A percentile compares a stretch with the other conserved stretches of the same genome.
Evolutionary conservation across 92 coral and sea anemone genomes (phyloP).

Genomic region (Paragorgia papillata): DNA sequence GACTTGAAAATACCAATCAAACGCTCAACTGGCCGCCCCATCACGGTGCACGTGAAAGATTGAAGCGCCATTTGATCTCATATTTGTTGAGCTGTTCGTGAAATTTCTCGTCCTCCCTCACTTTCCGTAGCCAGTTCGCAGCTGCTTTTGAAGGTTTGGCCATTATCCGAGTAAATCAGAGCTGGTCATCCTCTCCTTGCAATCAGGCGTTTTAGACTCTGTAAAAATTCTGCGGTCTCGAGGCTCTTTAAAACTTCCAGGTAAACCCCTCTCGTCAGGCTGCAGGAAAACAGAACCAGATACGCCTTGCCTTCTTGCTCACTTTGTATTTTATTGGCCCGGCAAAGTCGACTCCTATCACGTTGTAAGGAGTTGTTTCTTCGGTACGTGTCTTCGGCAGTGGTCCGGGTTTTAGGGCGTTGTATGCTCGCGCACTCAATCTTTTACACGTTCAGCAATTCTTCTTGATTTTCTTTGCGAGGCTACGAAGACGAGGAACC

Average conservation of each 20-base stretch:
- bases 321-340: conserved; percentile 20
- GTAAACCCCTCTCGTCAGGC: conserved; percentile 7
- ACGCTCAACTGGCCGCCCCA: conserved; percentile 32
- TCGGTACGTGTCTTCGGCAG: conserved; percentile 13
- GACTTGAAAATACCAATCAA: conserved; percentile 13
- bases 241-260: conserved; percentile 14
- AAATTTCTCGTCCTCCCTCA: conserved; percentile 11
- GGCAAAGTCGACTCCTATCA: conserved; percentile 17
- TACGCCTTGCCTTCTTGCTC: conserved; percentile 13
- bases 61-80: conserved; percentile 12
- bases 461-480: conserved; percentile 1
- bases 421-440: not conserved
- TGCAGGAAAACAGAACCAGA: conserved; percentile 1
- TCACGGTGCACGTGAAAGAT: conserved; percentile 5
- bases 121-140: not conserved
- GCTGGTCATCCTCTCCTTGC: conserved; percentile 15
- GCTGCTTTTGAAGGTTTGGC: conserved; percentile 15
- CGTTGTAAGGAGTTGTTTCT: not conserved
- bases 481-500: conserved; percentile 8
- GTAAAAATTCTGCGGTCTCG: not conserved
- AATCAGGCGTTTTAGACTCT: conserved; percentile 25
- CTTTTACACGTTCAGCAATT: conserved; percentile 9
- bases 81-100: not conserved
- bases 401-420: too few species aligned
- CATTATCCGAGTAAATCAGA: conserved; percentile 6